phyloP scores from a whole-genome alignment of 2,797 vertebrate genomes.

The Phataginus tetradactyla region DNA sequence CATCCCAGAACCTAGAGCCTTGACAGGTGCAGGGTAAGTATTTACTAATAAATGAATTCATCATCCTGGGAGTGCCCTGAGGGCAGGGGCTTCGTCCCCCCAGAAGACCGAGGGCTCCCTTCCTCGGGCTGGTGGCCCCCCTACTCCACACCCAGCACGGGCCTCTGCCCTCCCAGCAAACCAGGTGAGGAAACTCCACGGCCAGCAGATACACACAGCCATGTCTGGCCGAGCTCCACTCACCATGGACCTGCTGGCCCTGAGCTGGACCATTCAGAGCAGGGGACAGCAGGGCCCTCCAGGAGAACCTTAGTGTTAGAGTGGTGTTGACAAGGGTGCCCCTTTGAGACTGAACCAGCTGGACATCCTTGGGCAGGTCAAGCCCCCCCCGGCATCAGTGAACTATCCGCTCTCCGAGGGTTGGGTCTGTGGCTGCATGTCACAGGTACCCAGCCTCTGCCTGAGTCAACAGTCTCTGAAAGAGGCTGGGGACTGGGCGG shows the following conservation, averaged over 20 bases:
- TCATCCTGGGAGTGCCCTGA: neutral
- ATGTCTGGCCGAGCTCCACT: neutral
- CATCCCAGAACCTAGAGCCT: neutral
- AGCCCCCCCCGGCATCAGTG: neutral
- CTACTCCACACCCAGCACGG: neutral
- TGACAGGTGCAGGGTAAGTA: neutral
- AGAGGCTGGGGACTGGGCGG: neutral
- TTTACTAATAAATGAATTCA: neutral
- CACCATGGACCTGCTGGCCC: neutral
- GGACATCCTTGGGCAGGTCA: neutral
- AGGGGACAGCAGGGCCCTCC: neutral
- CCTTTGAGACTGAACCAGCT: neutral
- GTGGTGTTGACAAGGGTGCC: neutral
- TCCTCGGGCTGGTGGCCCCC: neutral
- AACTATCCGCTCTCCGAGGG: neutral
- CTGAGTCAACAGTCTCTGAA: neutral
- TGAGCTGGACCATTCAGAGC: neutral
- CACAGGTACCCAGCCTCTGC: neutral
- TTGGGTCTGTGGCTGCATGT: neutral
- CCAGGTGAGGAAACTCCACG: rapidly evolving
- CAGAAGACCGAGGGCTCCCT: neutral
- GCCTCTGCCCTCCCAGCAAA: neutral
- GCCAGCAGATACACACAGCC: neutral
- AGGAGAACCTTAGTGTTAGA: neutral
- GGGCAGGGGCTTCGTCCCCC: neutral